phyloP scores from a whole-genome alignment of 1,140 invertebrate genomes.

The Drosophila prosaltans region DNA sequence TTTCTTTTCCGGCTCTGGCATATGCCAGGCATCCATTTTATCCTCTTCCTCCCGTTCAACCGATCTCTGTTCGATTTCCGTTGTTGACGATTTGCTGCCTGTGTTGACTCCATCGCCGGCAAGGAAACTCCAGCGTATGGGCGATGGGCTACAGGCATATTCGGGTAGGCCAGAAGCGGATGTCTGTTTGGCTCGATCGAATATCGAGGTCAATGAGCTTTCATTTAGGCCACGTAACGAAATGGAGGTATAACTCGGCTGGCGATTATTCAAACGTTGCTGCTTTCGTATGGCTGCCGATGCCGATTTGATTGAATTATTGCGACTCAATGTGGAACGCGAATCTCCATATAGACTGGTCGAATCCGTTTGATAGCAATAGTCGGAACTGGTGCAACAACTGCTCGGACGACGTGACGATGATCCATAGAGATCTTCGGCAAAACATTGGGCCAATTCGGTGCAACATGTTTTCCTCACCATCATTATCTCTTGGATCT shows the following conservation, averaged over 20 bases:
- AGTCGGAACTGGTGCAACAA: conserved; percentile 80
- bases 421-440: conserved; percentile 76
- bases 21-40: conserved; percentile 55
- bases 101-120: conserved; percentile 60
- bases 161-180: conserved; percentile 65
- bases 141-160: conserved; percentile 79
- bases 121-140: conserved; percentile 81
- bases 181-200: conserved; percentile 69
- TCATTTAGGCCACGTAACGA: conserved; percentile 72
- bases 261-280: conserved; percentile 65
- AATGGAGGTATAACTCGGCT: conserved; percentile 79
- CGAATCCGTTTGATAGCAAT: conserved; percentile 82
- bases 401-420: conserved; percentile 69
- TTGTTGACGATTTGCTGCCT: conserved; percentile 46
- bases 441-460: conserved; percentile 76
- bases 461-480: conserved; percentile 68
- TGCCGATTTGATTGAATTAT: conserved; percentile 80
- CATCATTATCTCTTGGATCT: conserved; percentile 70
- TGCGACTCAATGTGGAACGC: conserved; percentile 74
- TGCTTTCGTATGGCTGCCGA: conserved; percentile 70
- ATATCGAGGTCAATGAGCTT: conserved; percentile 76
- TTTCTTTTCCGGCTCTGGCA: conserved; percentile 57
- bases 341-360: conserved; percentile 77
- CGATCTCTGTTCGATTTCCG: conserved; percentile 56
- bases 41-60: conserved; percentile 38